These are phyloP conservation scores for Fissipunctia ypsillon DNA, from an alignment of 2,888 invertebrate species.

Conservation along the genomic window DNA sequence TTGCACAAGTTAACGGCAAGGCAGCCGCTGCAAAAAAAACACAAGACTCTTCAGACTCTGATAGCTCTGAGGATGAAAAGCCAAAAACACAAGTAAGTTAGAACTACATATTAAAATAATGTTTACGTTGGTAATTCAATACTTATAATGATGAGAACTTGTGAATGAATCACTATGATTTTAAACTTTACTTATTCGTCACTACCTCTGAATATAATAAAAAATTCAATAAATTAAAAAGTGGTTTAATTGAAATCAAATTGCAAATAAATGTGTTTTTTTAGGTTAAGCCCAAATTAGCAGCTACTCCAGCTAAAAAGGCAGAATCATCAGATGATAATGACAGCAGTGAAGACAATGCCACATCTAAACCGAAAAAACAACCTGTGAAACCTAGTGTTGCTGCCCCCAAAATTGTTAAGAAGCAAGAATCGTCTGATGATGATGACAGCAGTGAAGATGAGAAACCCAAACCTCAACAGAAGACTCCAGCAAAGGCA, in stretches of 20 bases:
- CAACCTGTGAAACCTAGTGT: conserved; percentile 73
- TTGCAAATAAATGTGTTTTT: conserved; percentile 5
- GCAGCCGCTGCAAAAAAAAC: conserved; percentile 76
- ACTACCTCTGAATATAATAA: conserved; percentile 82
- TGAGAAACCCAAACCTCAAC: conserved; percentile 75
- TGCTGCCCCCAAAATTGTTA: conserved; percentile 66
- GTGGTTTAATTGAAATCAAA: neutral
- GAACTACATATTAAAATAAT: neutral
- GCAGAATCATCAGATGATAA: conserved; percentile 78
- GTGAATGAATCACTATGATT: conserved; percentile 75
- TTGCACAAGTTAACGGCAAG: conserved; percentile 79
- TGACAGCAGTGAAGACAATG: conserved; percentile 68
- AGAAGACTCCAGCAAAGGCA: conserved; percentile 68
- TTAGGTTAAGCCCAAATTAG: conserved; percentile 59
- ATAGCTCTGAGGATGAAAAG: conserved; percentile 84
- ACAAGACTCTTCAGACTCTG: conserved; percentile 83
- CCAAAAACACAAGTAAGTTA: conserved; percentile 72
- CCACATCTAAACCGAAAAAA: conserved; percentile 69
- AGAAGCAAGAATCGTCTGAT: conserved; percentile 78
- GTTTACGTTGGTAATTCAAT: conserved; percentile 20
- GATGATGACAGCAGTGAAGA: conserved; percentile 75
- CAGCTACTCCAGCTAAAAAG: conserved; percentile 55
- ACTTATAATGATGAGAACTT: conserved; percentile 75
- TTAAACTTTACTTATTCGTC: conserved; percentile 77
- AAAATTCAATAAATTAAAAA: neutral